Base-by-base conservation (phyloP, 1,140 invertebrate species). In the Drosophila sproati region DNA sequence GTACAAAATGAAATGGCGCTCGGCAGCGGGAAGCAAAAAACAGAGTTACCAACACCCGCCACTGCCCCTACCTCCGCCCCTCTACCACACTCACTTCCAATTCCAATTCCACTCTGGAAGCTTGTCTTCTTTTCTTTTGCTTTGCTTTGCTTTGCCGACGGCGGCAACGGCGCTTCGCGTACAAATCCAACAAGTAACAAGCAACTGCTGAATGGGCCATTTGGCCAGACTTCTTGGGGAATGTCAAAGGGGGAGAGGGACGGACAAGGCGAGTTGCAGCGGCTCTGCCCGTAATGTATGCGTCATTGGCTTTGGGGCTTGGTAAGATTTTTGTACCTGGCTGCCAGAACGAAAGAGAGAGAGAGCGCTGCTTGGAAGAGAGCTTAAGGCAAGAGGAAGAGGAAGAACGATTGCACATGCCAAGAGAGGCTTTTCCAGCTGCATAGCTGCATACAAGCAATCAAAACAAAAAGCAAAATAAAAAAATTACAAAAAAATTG, bases 141-240 rank as follows among this genome's bases (percentile, higher is more conserved):
- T 54, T 37, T 60, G 8, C 34, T 43, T 62, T 77, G 60, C 85
- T 86, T 85, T 74, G 83, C 83, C 83, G 80, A 72, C 78, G 73
- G 85, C 83, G 73, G 80, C 80, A 88, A 89, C 83, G 83, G 85
- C 83, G 83, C 83, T 83, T 88, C 77, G 83, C 80, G 85, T 88
- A 88, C 80, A 73, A 83, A 78, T 82, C 73, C 70, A 59, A 61
- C 61, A 51, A 70, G 47, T 43, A 63, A 34, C 43, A 70, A 63
- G 51, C 61, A 71, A 85, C 67, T 77, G 57, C 70, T 87, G 80
- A 87, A 87, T 83, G 83, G 77, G 76, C 78, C 63, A 73, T 73
- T 73, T 68, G 57, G 66, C 66, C 56, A 74, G 72, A 62, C 64
- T 39, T 61, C 41, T 0, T 61, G 66, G 57, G 37, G 5, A 20